A percentile compares a stretch with the other conserved stretches of the same genome.
Evolutionary conservation across 2,113 vertebrate genomes (phyloP).

Genomic region (Eurystomus gularis): DNA sequence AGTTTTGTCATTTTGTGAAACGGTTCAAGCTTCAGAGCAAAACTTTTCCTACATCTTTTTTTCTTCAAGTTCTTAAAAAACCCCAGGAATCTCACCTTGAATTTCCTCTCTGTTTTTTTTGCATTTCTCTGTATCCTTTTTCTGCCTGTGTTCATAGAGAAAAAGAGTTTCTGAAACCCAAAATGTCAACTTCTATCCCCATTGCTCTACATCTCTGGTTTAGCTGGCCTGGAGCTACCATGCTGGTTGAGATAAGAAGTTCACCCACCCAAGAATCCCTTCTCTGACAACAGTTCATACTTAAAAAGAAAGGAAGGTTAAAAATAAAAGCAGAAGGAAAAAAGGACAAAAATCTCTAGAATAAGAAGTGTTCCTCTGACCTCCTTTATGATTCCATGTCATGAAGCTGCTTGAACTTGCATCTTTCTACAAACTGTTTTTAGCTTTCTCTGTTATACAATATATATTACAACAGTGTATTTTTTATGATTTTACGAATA

Average conservation of each 20-base stretch:
- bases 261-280: not conserved
- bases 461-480: not conserved
- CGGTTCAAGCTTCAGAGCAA: not conserved
- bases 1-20: not conserved
- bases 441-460: not conserved
- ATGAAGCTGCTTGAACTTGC: not conserved
- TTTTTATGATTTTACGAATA: not conserved
- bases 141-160: not conserved
- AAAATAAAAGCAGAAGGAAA: not conserved
- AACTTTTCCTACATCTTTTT: not conserved
- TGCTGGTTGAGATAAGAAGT: constrained; percentile 15
- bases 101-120: not conserved
- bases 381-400: not conserved
- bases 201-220: not conserved
- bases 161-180: constrained; percentile 31
- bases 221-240: constrained; percentile 26
- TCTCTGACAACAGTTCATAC: constrained; percentile 37
- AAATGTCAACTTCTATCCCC: constrained; percentile 17
- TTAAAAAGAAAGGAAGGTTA: not conserved
- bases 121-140: not conserved
- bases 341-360: not conserved
- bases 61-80: not conserved
- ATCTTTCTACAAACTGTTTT: not conserved
- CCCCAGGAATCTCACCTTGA: not conserved
- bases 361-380: constrained; percentile 26